A percentile compares a stretch with the other conserved stretches of the same genome.
phyloP scores from a whole-genome alignment of 2,888 invertebrate genomes.

The Lepidocyrtoides sp. region DNA sequence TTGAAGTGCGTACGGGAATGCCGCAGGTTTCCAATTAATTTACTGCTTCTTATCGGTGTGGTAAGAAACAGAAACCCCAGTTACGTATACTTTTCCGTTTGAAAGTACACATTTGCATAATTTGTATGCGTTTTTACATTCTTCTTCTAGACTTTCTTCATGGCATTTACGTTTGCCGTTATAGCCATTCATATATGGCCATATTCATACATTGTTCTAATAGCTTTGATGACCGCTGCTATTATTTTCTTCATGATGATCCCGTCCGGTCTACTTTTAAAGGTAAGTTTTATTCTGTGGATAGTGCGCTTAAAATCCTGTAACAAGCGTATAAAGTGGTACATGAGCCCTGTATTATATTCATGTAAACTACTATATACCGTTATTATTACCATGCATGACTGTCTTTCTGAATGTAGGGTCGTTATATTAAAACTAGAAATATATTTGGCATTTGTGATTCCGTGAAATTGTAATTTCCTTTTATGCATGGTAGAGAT shows the following conservation, averaged over 20 bases:
- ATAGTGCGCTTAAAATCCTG: no score
- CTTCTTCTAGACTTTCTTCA: constrained; percentile 63
- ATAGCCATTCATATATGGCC: constrained; percentile 70
- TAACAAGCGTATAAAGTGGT: no score
- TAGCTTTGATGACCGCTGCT: constrained; percentile 70
- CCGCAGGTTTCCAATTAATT: constrained; percentile 77
- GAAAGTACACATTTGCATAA: neutral
- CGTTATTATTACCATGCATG: no score
- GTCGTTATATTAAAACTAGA: neutral
- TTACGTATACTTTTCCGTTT: no score
- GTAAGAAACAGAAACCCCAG: no score
- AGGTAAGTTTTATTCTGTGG: constrained; percentile 68
- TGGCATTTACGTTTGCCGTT: constrained; percentile 71
- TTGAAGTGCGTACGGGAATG: constrained; percentile 67
- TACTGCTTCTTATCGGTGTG: constrained; percentile 63
- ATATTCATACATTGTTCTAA: constrained; percentile 68
- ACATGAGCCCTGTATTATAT: no score
- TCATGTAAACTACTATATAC: no score
- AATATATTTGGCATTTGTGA: neutral
- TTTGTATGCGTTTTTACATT: neutral
- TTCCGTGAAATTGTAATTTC: neutral
- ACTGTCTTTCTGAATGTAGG: no score
- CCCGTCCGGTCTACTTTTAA: constrained; percentile 61
- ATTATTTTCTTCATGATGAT: constrained; percentile 76
- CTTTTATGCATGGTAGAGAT: no score